Conservation (phyloP, 2,888 invertebrate genomes). For the Nesidiocoris tenuis region DNA sequence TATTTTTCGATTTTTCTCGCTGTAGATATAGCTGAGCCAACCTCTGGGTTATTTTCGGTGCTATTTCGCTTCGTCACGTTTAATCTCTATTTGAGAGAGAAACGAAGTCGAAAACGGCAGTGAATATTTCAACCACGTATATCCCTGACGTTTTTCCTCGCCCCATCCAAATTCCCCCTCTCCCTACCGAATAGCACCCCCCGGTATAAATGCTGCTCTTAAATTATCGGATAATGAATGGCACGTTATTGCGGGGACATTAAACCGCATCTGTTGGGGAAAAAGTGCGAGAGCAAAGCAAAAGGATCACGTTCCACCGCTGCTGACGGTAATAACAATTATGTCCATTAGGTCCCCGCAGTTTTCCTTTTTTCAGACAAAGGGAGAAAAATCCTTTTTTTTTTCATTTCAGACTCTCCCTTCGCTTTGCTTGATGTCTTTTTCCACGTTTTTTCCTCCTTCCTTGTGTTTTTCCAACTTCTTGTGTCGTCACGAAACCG, state of each 20-base stretch:
- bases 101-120: not conserved
- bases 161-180: not conserved
- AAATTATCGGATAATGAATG: slow-evolving; percentile 43
- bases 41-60: too few species aligned
- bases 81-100: not conserved
- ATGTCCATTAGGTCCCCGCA: slow-evolving; percentile 32
- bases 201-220: slow-evolving; percentile 27
- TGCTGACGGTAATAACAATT: slow-evolving; percentile 40
- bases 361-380: not conserved
- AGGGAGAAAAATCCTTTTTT: slow-evolving; percentile 9
- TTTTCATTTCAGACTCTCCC: slow-evolving; percentile 2
- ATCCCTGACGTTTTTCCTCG: slow-evolving; percentile 11
- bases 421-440: slow-evolving; percentile 15
- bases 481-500: slow-evolving; percentile 33
- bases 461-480: not conserved
- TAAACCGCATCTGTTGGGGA: slow-evolving; percentile 42
- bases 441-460: slow-evolving; percentile 10
- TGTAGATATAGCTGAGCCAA: too few species aligned
- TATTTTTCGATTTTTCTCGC: too few species aligned
- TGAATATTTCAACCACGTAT: slow-evolving; percentile 37
- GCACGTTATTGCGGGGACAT: slow-evolving; percentile 38
- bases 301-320: slow-evolving; percentile 35
- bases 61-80: too few species aligned
- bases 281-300: not conserved
- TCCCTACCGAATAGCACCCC: not conserved